A percentile compares a stretch with the other conserved stretches of the same genome.
Evolutionary conservation across 2,888 invertebrate species (phyloP).

Genomic region (Agapetus fuscipes): DNA sequence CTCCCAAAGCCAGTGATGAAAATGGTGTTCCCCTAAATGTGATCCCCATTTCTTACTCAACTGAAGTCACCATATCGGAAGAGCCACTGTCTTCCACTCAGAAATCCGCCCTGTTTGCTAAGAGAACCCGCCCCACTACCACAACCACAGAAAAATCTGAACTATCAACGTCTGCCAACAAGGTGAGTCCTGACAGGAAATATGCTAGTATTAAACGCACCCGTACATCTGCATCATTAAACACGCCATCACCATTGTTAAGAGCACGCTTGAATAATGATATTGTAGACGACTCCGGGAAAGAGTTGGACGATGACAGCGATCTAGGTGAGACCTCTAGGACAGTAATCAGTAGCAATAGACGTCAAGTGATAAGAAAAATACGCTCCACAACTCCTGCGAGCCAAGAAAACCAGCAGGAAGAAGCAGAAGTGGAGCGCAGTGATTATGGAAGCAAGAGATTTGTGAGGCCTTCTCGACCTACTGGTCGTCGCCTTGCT

Average conservation of each 20-base stretch:
- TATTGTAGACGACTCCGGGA: constrained; percentile 33
- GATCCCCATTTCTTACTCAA: constrained; percentile 26
- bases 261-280: constrained; percentile 30
- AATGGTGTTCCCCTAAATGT: constrained; percentile 27
- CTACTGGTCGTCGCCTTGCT: constrained; percentile 2
- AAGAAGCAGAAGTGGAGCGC: constrained; percentile 25
- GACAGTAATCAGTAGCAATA: constrained; percentile 1
- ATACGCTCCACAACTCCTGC: constrained; percentile 43
- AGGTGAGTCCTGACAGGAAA: constrained; percentile 47
- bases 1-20: constrained; percentile 20
- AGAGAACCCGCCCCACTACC: constrained; percentile 26
- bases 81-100: constrained; percentile 16
- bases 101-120: constrained; percentile 21
- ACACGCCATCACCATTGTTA: constrained; percentile 13
- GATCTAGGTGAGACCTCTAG: constrained; percentile 14
- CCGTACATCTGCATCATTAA: constrained; percentile 29
- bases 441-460: constrained; percentile 20
- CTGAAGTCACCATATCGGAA: constrained; percentile 19
- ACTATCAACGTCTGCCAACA: constrained; percentile 19
- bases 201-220: constrained; percentile 40
- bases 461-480: constrained; percentile 11
- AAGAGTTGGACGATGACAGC: constrained; percentile 6
- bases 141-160: constrained; percentile 20
- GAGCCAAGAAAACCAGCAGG: constrained; percentile 32
- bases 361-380: constrained; percentile 29